Percentiles rank a stretch among this genome's conserved stretches.
These are phyloP conservation scores for Gastrophysa polygoni DNA, from an alignment of 2,888 invertebrate genomes.

Conservation along the genomic window DNA sequence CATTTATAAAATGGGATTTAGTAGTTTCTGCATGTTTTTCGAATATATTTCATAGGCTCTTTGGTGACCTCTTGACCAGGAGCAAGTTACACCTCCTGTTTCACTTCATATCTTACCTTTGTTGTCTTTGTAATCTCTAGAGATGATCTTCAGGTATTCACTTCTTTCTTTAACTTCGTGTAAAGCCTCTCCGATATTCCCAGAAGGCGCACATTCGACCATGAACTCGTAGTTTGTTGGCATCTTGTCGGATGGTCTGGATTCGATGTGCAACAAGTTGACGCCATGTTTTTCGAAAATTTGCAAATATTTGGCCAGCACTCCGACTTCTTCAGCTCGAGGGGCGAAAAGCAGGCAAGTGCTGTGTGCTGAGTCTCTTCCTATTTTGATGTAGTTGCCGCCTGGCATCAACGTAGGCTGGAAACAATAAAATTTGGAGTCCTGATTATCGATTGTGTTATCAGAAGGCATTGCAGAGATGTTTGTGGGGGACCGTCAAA, in stretches of 20 bases:
- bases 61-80: no score
- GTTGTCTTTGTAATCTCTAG: constrained; percentile 85
- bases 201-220: constrained; percentile 86
- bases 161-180: constrained; percentile 73
- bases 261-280: constrained; percentile 92
- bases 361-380: constrained; percentile 75
- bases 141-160: constrained; percentile 85
- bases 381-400: constrained; percentile 83
- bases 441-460: no score
- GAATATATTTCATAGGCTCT: no score
- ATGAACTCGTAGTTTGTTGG: constrained; percentile 89
- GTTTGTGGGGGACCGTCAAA: no score
- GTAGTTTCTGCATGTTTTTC: no score
- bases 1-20: no score
- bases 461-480: no score
- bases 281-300: constrained; percentile 83
- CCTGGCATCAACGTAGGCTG: constrained; percentile 83
- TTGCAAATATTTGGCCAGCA: constrained; percentile 84
- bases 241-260: constrained; percentile 82
- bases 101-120: constrained; percentile 65
- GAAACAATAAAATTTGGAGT: no score
- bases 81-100: no score
- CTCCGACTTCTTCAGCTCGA: constrained; percentile 81
- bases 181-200: constrained; percentile 77
- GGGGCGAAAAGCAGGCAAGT: constrained; percentile 89